Conservation (phyloP, 2,888 invertebrate genomes). For the Carterocephalus palaemon region DNA sequence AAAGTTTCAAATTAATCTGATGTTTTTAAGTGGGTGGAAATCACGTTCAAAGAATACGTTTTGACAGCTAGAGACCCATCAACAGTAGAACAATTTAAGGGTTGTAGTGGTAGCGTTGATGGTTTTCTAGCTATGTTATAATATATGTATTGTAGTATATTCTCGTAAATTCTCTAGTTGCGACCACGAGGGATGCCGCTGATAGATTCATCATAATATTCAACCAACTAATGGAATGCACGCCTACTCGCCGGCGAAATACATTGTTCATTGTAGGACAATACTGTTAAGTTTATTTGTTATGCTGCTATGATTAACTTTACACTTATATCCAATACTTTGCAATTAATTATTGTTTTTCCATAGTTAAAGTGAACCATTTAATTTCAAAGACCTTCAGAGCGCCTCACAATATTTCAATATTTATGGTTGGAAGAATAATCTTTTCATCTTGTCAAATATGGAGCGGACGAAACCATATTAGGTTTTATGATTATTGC, state of each 20-base stretch:
- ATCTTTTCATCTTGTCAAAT: constrained; percentile 41
- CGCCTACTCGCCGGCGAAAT: constrained; percentile 3
- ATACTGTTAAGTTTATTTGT: too few species aligned
- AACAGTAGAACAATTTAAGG: too few species aligned
- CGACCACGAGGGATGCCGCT: background rate
- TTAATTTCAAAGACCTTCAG: too few species aligned
- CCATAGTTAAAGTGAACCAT: too few species aligned
- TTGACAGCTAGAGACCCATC: too few species aligned
- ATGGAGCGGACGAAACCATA: constrained; percentile 32
- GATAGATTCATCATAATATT: background rate
- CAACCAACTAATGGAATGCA: background rate
- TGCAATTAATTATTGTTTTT: too few species aligned
- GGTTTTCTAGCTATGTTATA: too few species aligned
- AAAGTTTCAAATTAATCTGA: too few species aligned
- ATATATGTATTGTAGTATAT: background rate
- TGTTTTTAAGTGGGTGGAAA: too few species aligned
- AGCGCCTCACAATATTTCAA: too few species aligned
- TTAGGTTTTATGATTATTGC: constrained; percentile 30
- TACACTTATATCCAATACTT: background rate
- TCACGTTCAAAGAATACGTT: too few species aligned
- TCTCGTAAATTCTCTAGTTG: background rate
- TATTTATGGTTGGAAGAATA: constrained; percentile 40
- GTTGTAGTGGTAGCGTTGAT: too few species aligned
- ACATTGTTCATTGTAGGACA: constrained; percentile 5
- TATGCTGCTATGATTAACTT: background rate